phyloP scores from a whole-genome alignment of 2,888 invertebrate genomes.

The Sesia apiformis region DNA sequence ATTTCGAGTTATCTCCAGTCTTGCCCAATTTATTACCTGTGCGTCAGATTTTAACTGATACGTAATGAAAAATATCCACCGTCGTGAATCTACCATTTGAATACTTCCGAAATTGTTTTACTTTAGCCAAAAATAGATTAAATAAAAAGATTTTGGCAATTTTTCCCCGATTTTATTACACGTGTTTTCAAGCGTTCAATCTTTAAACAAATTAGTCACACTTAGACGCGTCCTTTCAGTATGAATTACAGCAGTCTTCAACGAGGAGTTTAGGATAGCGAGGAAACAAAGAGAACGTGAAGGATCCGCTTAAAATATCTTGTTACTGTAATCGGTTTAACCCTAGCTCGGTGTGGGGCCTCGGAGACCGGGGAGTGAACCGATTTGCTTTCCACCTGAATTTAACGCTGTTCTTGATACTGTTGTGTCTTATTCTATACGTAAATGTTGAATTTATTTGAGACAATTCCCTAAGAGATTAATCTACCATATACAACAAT shows the following conservation, averaged over 20 bases:
- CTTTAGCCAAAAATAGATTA: no score
- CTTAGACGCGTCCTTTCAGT: background rate
- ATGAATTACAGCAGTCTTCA: conserved; percentile 3
- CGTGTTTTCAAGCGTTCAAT: background rate
- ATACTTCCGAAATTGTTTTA: no score
- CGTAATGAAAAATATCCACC: no score
- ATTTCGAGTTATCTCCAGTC: no score
- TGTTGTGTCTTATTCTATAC: no score
- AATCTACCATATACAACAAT: no score
- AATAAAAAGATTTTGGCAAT: background rate
- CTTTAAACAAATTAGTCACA: background rate
- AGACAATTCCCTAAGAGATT: no score
- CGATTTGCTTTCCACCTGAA: background rate
- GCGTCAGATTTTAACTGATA: no score
- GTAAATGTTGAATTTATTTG: no score
- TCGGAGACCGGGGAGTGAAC: conserved; percentile 14
- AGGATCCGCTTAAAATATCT: conserved; percentile 57
- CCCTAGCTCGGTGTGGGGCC: conserved; percentile 35
- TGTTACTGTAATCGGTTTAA: conserved; percentile 64
- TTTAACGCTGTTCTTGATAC: no score
- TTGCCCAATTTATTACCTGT: no score
- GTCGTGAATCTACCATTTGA: no score
- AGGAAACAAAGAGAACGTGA: conserved; percentile 15
- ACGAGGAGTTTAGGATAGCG: conserved; percentile 4
- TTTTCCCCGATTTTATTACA: background rate